phyloP scores from a whole-genome alignment of 1,140 invertebrate genomes.

The Monochamus saltuarius region DNA sequence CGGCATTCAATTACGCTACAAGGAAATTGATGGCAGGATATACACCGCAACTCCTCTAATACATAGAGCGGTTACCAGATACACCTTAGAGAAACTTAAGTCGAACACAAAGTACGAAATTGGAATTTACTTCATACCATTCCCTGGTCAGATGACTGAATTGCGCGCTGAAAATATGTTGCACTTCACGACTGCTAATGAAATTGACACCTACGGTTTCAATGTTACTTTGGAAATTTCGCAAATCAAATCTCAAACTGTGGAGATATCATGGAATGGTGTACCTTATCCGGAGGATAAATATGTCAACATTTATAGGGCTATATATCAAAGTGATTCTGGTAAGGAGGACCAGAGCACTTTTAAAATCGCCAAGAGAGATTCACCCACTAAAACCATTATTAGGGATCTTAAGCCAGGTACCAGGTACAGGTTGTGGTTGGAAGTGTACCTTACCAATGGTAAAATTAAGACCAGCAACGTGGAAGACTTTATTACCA shows the following conservation, averaged over 20 bases:
- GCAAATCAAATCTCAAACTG: conserved; percentile 70
- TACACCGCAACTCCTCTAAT: conserved; percentile 75
- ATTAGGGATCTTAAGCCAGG: conserved; percentile 76
- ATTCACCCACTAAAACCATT: conserved; percentile 68
- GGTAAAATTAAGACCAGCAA: conserved; percentile 87
- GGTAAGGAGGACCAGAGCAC: conserved; percentile 76
- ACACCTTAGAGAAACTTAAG: conserved; percentile 70
- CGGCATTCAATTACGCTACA: conserved; percentile 71
- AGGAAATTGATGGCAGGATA: conserved; percentile 68
- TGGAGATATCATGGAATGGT: conserved; percentile 78
- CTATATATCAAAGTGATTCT: conserved; percentile 76
- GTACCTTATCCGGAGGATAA: conserved; percentile 85
- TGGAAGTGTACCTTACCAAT: conserved; percentile 85
- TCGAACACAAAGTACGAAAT: conserved; percentile 74
- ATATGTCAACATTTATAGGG: conserved; percentile 86
- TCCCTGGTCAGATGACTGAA: conserved; percentile 71
- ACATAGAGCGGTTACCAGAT: conserved; percentile 72
- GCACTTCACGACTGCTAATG: conserved; percentile 61
- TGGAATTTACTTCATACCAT: conserved; percentile 75
- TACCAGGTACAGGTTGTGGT: conserved; percentile 79
- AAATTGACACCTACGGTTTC: conserved; percentile 67
- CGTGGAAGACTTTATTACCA: conserved; percentile 83
- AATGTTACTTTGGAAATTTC: conserved; percentile 73
- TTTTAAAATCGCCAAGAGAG: conserved; percentile 81
- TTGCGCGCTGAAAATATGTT: conserved; percentile 69